phyloP scores from a whole-genome alignment of 2,888 invertebrate species.

The Tiphia femorata region DNA sequence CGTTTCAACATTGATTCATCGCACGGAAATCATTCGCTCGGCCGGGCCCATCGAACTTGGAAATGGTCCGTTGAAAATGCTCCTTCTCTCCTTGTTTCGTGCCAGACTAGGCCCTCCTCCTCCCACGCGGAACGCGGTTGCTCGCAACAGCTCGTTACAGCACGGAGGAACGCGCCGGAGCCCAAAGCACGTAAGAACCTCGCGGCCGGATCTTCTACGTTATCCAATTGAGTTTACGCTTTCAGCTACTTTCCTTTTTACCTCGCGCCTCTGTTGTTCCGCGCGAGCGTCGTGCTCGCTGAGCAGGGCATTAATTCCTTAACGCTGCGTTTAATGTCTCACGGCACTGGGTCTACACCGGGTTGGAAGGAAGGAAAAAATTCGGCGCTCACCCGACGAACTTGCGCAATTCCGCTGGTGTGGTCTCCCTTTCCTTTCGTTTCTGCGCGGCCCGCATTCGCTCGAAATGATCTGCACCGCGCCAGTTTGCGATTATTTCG shows the following conservation, averaged over 20 bases:
- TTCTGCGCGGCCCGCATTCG: no score
- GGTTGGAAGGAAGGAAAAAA: no score
- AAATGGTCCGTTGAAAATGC: conserved; percentile 1
- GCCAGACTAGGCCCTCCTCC: no score
- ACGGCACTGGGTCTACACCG: not conserved
- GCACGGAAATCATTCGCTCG: conserved; percentile 18
- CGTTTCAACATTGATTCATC: conserved; percentile 39
- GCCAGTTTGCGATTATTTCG: no score
- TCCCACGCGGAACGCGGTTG: not conserved
- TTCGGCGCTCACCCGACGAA: no score
- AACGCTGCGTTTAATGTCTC: conserved; percentile 30
- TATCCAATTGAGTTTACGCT: conserved; percentile 62
- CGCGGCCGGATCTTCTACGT: conserved; percentile 32
- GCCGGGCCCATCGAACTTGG: conserved; percentile 6
- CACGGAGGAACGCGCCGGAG: conserved; percentile 10
- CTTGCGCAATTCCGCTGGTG: no score
- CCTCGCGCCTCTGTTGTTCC: no score
- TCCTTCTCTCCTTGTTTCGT: no score
- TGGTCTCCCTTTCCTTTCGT: no score
- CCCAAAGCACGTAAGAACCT: conserved; percentile 37
- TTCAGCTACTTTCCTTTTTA: conserved; percentile 60
- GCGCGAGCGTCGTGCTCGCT: conserved; percentile 44
- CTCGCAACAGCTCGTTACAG: conserved; percentile 22
- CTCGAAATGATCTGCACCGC: no score
- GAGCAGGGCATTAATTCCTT: conserved; percentile 57